Base-by-base conservation (phyloP, 2,113 vertebrate genomes). In the Alligator sinensis region DNA sequence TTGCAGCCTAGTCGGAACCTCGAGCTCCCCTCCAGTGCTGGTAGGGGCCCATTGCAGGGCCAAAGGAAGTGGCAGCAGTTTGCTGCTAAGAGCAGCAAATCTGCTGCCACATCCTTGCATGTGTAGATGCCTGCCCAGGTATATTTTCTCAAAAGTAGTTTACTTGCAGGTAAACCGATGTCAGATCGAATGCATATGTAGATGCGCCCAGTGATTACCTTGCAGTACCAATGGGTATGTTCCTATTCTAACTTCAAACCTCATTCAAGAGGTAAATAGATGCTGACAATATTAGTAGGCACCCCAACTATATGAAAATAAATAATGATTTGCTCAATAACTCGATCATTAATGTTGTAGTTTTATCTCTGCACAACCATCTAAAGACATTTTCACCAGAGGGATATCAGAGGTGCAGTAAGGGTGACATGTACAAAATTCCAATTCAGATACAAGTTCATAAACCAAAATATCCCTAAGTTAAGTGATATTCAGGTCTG, bases 241-340 rank as follows among this genome's bases (percentile, higher is more conserved):
- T 94, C 58, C 68, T 61, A 57, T 13, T 93, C 64, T 77, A 86
- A 88, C 70, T 60, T 89, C 63, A 91, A 64, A 62, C 38, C 16
- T 55, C 80, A 11, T 72, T 92, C 82, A 85, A 84, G 77, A 90
- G 91, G 61, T 14, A 77, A 75, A 81, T 87, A 76, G 66, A 61
- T 47, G 47, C 47, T 47, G 8, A 9, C 47, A 47, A 47, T 47
- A 47, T 47, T 47, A 47, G 47, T 47, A 21, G n/a, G 21, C 19
- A 70, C 47, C 28, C 77, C 84, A 63, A 81, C 62, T 14, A 62
- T 14, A 82, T 66, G 62, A 77, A 47, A 80, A 86, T 88, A 87
- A 87, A 5, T 18, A 25, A 28, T 61, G 66, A 84, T 70, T 75
- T 82, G 62, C 55, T 70, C 82, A 2, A 1, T 62, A 68, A 87